Conservation (phyloP, 1,140 invertebrate species). For the Halyomorpha halys region DNA sequence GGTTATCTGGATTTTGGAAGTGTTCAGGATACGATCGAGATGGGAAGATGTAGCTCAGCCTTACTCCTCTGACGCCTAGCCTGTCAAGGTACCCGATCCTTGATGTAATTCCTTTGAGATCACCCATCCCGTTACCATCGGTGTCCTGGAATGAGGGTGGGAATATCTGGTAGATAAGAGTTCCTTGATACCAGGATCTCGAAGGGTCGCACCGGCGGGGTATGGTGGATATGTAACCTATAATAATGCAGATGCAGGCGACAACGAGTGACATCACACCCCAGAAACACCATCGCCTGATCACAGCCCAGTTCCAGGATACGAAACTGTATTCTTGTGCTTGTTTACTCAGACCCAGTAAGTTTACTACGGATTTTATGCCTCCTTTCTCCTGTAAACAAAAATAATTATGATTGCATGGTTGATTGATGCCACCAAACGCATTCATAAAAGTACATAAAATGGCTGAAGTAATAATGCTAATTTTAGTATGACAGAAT, state of each 20-base stretch:
- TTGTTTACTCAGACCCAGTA: constrained; percentile 45
- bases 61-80: constrained; percentile 53
- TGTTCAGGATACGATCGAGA: constrained; percentile 57
- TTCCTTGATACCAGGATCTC: constrained; percentile 67
- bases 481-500: too few relatives aligned
- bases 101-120: constrained; percentile 54
- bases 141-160: constrained; percentile 70
- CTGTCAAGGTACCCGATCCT: constrained; percentile 55
- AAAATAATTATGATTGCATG: too few relatives aligned
- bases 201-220: constrained; percentile 57
- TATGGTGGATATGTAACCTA: constrained; percentile 55
- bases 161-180: constrained; percentile 71
- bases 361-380: constrained; percentile 40
- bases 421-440: too few relatives aligned
- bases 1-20: constrained; percentile 50
- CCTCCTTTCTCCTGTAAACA: constrained; percentile 43
- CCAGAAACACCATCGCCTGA: constrained; percentile 60
- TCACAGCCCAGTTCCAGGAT: constrained; percentile 69
- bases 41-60: constrained; percentile 64
- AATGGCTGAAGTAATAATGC: too few relatives aligned
- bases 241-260: constrained; percentile 55
- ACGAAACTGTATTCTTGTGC: constrained; percentile 54
- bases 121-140: constrained; percentile 57
- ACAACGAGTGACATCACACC: constrained; percentile 53
- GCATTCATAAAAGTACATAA: too few relatives aligned